phyloP scores from a whole-genome alignment of 2,888 invertebrate species.

The Micoletzkya japonica region DNA sequence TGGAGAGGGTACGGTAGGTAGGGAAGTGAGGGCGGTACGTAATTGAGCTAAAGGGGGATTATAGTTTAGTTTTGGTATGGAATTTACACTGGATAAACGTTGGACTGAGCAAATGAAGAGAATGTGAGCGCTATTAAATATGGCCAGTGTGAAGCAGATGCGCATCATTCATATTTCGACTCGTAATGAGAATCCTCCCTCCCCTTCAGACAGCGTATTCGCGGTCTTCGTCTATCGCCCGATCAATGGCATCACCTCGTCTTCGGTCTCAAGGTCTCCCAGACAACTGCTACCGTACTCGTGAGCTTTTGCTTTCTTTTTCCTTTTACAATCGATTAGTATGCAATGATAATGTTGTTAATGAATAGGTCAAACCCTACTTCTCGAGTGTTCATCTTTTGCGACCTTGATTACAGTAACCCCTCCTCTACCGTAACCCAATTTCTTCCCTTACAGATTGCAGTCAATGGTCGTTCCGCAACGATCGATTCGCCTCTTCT shows the following conservation, averaged over 20 bases:
- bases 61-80: not conserved
- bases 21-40: conserved; percentile 9
- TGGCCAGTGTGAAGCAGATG: not conserved
- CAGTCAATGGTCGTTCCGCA: conserved; percentile 6
- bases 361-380: not conserved
- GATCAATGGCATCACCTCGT: conserved; percentile 23
- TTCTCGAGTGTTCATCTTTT: no score
- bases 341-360: no score
- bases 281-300: not conserved
- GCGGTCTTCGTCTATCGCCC: not conserved
- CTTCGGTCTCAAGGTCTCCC: conserved; percentile 19
- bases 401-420: not conserved
- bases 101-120: no score
- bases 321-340: not conserved
- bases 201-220: not conserved
- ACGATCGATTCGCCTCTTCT: conserved; percentile 27
- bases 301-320: no score
- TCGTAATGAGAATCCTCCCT: no score
- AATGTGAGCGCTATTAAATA: not conserved
- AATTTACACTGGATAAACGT: no score
- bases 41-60: not conserved
- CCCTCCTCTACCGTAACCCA: not conserved
- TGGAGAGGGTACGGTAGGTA: conserved; percentile 5
- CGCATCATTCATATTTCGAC: not conserved
- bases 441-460: not conserved